Base-by-base conservation (phyloP, 2,888 invertebrate species). In the Gortyna flavago region DNA sequence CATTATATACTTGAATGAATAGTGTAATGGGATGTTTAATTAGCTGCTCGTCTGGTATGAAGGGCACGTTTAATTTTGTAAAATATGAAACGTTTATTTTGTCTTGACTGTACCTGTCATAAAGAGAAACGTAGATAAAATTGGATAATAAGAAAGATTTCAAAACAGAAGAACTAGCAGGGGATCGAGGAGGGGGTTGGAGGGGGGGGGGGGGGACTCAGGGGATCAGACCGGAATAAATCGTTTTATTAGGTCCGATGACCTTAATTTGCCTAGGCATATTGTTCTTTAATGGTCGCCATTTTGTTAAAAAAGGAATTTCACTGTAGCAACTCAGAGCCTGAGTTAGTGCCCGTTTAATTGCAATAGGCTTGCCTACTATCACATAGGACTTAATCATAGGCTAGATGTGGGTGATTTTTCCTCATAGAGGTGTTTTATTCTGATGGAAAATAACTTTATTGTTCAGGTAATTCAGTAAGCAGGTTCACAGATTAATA, bases 1-100 rank as follows among this genome's bases (percentile, higher is more conserved):
- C 32, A 72, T 74, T 71, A 67, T 76, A 62, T 44, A 32, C 32
- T 66, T 18, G 21, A 66, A 79, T 75, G 32, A 75, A 70, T n/a
- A 71, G 54, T 69, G 77, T 85, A 86, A 88, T 82, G 72, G 79
- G 76, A 70, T 85, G 77, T 84, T 89, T 89, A 89, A 90, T 89
- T 87, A 87, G 79, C 72, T 81, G 73, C 61, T 79, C 75, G 72
- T 82, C 71, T 59, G 77, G 80, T 83, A 85, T 85, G 86, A 87
- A 89, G 83, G 84, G 73, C 25, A 78, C 75, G 82, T n/a, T n/a
- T n/a, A n/a, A n/a, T n/a, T n/a, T n/a, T n/a, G n/a, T n/a, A n/a
- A n/a, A n/a, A n/a, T n/a, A n/a, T n/a, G n/a, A n/a, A n/a, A n/a
- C n/a, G n/a, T n/a, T n/a, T n/a, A n/a, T n/a, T n/a, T n/a, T n/a